Conservation (phyloP, 1,140 invertebrate genomes). For the honey bee (Apis mellifera) region Amel_HAv3.1 CM009943.2:6724001-6724500, state of each 20-base stretch:
- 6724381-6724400: slow-evolving; percentile 28
- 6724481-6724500: background rate
- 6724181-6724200: slow-evolving; percentile 9
- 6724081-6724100: slow-evolving; percentile 17
- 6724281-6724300: background rate
- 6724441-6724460: background rate
- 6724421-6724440: background rate
- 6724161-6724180: background rate
- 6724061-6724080: background rate
- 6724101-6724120: slow-evolving; percentile 1
- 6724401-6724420: slow-evolving; percentile 20
- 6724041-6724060: background rate
- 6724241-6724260: slow-evolving; percentile 23
- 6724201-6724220: slow-evolving; percentile 14
- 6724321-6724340: background rate
- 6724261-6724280: slow-evolving; percentile 2
- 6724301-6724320: slow-evolving; percentile 1
- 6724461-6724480: slow-evolving; percentile 1
- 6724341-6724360: slow-evolving; percentile 41
- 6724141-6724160: background rate
- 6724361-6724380: slow-evolving; percentile 19
- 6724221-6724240: slow-evolving; percentile 40
- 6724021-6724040: background rate
- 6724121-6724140: slow-evolving; percentile 1
- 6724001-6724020: background rate